Conservation (phyloP, 2,113 vertebrate species). For the Corapipo altera region DNA sequence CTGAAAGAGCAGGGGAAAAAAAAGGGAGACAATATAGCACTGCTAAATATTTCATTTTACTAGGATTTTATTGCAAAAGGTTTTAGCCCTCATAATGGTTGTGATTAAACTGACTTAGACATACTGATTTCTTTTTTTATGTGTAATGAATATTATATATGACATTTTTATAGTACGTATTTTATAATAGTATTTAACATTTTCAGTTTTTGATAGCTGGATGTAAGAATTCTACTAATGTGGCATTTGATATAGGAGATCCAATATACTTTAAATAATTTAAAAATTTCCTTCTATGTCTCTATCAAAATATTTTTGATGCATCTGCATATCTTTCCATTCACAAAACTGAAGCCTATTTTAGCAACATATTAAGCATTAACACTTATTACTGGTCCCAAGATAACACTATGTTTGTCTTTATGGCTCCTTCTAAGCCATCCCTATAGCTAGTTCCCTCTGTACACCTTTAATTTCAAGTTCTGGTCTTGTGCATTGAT, state of each 20-base stretch:
- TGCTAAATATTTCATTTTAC: constrained; percentile 73
- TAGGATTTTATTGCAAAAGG: constrained; percentile 70
- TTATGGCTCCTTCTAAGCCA: background rate
- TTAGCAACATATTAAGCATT: background rate
- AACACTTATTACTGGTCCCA: constrained; percentile 2
- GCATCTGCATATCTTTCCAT: background rate
- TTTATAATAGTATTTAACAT: constrained; percentile 74
- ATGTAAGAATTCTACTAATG: constrained; percentile 57
- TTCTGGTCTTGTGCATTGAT: background rate
- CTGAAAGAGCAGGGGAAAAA: constrained; percentile 16
- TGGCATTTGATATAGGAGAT: constrained; percentile 40
- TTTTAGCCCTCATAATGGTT: constrained; percentile 70
- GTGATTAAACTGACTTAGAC: constrained; percentile 72
- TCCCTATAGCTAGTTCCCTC: background rate
- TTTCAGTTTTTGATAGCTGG: constrained; percentile 69
- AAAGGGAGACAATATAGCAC: constrained; percentile 60
- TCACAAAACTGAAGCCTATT: constrained; percentile 38
- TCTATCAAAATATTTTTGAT: constrained; percentile 67
- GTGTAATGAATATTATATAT: constrained; percentile 77
- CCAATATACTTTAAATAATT: constrained; percentile 31
- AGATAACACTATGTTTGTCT: background rate
- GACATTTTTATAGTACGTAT: constrained; percentile 70
- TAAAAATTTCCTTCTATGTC: constrained; percentile 34
- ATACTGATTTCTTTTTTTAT: constrained; percentile 76
- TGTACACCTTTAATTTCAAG: background rate